Conservation (phyloP, 1,140 invertebrate genomes). For the Drosophila subobscura region DNA sequence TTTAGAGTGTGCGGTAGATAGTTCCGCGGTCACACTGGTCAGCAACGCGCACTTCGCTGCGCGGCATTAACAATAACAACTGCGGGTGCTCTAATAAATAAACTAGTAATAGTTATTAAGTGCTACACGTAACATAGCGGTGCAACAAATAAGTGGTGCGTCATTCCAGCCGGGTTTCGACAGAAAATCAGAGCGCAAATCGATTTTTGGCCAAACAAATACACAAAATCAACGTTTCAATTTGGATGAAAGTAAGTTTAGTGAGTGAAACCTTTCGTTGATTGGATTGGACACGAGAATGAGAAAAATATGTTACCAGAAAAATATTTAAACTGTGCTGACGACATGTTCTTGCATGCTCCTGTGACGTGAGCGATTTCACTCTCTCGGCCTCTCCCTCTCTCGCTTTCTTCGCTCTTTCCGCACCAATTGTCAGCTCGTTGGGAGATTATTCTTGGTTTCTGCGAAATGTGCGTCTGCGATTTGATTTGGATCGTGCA, state of each 20-base stretch:
- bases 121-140: neutral
- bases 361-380: conserved; percentile 21
- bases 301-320: neutral
- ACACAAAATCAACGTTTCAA: conserved; percentile 21
- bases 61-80: no score
- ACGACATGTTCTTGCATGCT: no score
- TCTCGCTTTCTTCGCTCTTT: neutral
- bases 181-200: conserved; percentile 6
- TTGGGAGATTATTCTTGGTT: conserved; percentile 9
- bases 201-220: neutral
- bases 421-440: neutral
- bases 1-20: no score
- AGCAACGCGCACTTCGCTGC: no score
- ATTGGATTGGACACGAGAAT: conserved; percentile 11
- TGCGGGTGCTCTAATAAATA: no score
- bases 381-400: neutral
- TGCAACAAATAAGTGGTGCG: conserved; percentile 17
- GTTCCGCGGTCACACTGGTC: no score
- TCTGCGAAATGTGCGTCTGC: conserved; percentile 10
- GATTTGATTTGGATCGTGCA: conserved; percentile 1
- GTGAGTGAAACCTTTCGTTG: conserved; percentile 5
- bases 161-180: conserved; percentile 14
- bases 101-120: no score
- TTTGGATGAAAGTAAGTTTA: conserved; percentile 36
- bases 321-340: neutral